A percentile compares a stretch with the other conserved stretches of the same genome.
Evolutionary conservation across 2,113 vertebrate genomes (phyloP).

Genomic region (Corynorhinus townsendii): DNA sequence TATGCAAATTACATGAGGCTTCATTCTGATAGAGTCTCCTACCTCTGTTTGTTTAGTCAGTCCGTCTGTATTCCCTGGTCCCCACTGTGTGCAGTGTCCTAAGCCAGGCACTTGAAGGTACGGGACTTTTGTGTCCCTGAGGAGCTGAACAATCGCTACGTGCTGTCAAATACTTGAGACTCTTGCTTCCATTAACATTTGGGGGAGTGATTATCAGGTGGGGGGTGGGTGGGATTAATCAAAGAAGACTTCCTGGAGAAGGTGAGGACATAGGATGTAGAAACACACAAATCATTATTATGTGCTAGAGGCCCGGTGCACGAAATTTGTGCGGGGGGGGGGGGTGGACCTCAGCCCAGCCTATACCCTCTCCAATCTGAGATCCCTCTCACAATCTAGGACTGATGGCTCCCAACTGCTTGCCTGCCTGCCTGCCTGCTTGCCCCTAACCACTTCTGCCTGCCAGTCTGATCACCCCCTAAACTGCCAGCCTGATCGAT

Average conservation of each 20-base stretch:
- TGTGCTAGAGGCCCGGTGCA: no score
- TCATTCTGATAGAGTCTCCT: not conserved
- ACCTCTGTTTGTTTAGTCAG: not conserved
- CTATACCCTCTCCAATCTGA: no score
- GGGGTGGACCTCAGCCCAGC: no score
- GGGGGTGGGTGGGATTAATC: not conserved
- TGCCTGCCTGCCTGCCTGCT: no score
- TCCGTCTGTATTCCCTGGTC: no score
- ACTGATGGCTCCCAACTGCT: no score
- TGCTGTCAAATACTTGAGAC: not conserved
- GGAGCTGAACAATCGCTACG: not conserved
- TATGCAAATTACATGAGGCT: not conserved
- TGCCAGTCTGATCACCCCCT: no score
- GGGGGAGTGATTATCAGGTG: not conserved
- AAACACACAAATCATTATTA: not conserved
- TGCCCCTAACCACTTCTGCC: no score
- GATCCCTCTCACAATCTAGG: no score
- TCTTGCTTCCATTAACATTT: not conserved
- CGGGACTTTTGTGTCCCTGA: not conserved
- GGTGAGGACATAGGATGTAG: not conserved
- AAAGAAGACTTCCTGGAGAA: not conserved
- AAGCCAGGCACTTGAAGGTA: not conserved
- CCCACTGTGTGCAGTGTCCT: not conserved
- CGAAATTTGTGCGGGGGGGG: no score
- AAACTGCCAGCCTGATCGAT: no score